Percentiles rank a stretch among this genome's conserved stretches.
Conservation (phyloP, 2,888 invertebrate genomes). For the Cantharis nigra region DNA sequence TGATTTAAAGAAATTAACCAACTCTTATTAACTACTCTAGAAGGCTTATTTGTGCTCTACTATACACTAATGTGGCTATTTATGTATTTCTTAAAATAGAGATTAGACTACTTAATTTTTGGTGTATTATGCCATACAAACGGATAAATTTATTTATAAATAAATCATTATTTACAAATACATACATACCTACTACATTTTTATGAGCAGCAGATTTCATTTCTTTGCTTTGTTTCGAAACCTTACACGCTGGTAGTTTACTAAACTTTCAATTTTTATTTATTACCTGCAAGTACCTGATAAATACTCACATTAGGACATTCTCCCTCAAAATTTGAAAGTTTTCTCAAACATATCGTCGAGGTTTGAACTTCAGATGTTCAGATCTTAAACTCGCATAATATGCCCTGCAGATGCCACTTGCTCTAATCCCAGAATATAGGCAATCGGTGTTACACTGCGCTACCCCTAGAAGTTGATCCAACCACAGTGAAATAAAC, state of each 20-base stretch:
- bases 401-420: no score
- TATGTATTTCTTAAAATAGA: background rate
- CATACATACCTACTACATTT: background rate
- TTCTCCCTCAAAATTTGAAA: background rate
- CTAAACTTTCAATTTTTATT: background rate
- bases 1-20: conserved; percentile 7
- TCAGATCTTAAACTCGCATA: no score
- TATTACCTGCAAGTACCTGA: background rate
- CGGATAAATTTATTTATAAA: background rate
- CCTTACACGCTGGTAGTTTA: background rate
- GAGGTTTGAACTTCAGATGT: background rate
- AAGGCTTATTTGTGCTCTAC: background rate
- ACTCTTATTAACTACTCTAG: conserved; percentile 1
- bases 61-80: background rate
- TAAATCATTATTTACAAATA: background rate
- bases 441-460: no score
- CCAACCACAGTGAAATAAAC: no score
- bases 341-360: background rate
- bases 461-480: no score
- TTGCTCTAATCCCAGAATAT: no score
- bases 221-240: background rate
- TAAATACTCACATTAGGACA: background rate
- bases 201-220: background rate
- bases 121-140: background rate
- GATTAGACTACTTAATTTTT: background rate